phyloP scores from a whole-genome alignment of 2,797 vertebrate species.

The Danio albolineatus region DNA sequence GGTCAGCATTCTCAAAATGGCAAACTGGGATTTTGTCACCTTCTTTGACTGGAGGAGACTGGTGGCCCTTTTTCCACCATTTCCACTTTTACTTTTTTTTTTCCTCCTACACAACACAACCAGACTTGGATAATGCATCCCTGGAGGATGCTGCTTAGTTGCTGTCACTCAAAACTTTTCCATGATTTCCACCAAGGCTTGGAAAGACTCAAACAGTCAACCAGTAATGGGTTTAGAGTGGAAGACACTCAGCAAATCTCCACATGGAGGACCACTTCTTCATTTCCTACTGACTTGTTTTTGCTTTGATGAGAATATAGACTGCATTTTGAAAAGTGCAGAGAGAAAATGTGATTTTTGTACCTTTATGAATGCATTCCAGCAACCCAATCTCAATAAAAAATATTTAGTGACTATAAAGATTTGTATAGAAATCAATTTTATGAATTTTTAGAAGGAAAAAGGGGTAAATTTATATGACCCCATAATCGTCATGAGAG shows the following conservation, averaged over 20 bases:
- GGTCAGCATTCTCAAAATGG: slow-evolving; percentile 35
- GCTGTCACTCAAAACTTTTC: slow-evolving; percentile 18
- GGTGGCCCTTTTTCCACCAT: not conserved
- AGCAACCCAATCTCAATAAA: not conserved
- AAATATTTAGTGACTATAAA: not conserved
- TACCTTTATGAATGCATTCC: not conserved
- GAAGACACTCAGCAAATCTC: not conserved
- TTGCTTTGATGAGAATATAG: not conserved
- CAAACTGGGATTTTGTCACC: slow-evolving; percentile 36
- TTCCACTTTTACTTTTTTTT: not conserved
- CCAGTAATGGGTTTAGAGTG: not conserved
- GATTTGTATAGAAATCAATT: too few relatives aligned
- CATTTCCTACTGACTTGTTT: not conserved
- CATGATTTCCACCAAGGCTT: not conserved
- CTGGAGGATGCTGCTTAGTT: slow-evolving; percentile 8
- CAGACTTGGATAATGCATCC: slow-evolving; percentile 1
- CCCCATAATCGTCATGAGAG: too few relatives aligned
- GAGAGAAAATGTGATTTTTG: not conserved
- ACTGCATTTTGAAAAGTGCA: not conserved
- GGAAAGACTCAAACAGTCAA: not conserved
- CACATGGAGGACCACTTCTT: not conserved
- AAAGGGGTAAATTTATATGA: too few relatives aligned
- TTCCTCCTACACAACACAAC: not conserved
- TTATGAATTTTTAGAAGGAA: too few relatives aligned
- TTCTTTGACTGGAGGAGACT: slow-evolving; percentile 25